A percentile compares a stretch with the other conserved stretches of the same genome.
Conservation (phyloP, 2,888 invertebrate species). For the Spodoptera littoralis region DNA sequence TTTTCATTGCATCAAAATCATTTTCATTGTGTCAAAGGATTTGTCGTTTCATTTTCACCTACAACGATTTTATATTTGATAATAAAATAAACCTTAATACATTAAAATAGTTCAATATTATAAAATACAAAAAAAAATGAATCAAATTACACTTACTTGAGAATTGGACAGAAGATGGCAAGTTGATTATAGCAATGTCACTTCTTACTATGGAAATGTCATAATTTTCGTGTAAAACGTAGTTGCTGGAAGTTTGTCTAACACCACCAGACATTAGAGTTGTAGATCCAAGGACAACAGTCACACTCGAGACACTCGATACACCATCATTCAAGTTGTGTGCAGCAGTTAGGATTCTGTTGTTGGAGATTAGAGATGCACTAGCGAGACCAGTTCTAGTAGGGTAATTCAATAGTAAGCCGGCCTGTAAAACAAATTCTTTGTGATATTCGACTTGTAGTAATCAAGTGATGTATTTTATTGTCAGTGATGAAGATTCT, state of each 20-base stretch:
- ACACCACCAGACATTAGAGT: constrained; percentile 68
- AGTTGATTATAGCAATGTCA: constrained; percentile 67
- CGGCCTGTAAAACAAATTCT: constrained; percentile 50
- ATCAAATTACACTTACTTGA: constrained; percentile 57
- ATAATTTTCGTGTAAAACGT: constrained; percentile 67
- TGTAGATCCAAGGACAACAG: constrained; percentile 69
- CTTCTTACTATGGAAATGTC: constrained; percentile 60
- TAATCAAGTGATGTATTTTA: too few relatives aligned
- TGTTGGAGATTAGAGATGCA: constrained; percentile 62
- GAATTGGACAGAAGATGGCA: constrained; percentile 51
- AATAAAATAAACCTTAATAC: too few relatives aligned
- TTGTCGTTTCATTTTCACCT: too few relatives aligned
- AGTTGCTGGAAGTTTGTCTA: constrained; percentile 59
- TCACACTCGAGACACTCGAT: constrained; percentile 61
- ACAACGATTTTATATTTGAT: too few relatives aligned
- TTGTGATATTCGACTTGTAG: too few relatives aligned
- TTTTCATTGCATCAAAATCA: too few relatives aligned
- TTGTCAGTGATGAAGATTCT: too few relatives aligned
- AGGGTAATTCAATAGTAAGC: constrained; percentile 51
- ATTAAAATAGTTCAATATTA: too few relatives aligned
- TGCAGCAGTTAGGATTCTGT: constrained; percentile 65
- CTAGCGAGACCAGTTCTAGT: constrained; percentile 22
- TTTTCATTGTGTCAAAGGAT: too few relatives aligned
- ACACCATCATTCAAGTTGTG: constrained; percentile 71
- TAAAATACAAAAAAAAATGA: not conserved